These are phyloP conservation scores for Geococcyx californianus DNA, from an alignment of 2,113 vertebrate species.

Conservation along the genomic window DNA sequence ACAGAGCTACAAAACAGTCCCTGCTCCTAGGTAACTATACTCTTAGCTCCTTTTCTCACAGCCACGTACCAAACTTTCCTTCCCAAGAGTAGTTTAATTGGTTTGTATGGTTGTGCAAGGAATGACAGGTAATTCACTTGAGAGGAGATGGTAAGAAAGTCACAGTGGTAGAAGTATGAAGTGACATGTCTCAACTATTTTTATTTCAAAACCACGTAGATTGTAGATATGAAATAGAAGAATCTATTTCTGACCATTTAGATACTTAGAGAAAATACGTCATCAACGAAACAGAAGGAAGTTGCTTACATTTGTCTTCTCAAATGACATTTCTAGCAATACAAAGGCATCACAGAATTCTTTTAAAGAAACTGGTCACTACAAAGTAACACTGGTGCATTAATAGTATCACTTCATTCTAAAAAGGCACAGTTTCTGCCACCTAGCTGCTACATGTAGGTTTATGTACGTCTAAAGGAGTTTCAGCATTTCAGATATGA, in stretches of 20 bases:
- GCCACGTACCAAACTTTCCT: not conserved
- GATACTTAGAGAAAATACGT: not conserved
- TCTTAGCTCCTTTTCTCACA: not conserved
- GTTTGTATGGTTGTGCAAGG: not conserved
- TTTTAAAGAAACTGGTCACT: not conserved
- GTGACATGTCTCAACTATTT: not conserved
- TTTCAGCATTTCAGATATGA: not conserved
- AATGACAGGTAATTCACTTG: not conserved
- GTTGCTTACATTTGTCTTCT: not conserved
- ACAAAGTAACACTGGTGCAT: not conserved
- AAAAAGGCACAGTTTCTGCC: slow-evolving; percentile 41
- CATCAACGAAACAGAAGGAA: not conserved
- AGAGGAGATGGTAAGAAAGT: not conserved
- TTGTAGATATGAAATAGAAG: not conserved
- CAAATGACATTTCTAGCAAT: not conserved
- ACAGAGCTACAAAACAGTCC: not conserved
- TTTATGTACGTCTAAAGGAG: not conserved
- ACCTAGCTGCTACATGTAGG: slow-evolving; percentile 39
- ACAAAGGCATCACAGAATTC: not conserved
- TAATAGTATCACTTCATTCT: not conserved
- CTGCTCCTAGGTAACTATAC: not conserved
- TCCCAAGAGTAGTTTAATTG: not conserved
- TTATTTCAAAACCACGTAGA: not conserved
- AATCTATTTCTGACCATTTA: not conserved
- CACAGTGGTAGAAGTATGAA: not conserved